Evolutionary conservation across 2,113 vertebrate genomes (phyloP), one percentile per base, ranked within the genome.

Genomic region (Machaerirhynchus nigripectus): DNA sequence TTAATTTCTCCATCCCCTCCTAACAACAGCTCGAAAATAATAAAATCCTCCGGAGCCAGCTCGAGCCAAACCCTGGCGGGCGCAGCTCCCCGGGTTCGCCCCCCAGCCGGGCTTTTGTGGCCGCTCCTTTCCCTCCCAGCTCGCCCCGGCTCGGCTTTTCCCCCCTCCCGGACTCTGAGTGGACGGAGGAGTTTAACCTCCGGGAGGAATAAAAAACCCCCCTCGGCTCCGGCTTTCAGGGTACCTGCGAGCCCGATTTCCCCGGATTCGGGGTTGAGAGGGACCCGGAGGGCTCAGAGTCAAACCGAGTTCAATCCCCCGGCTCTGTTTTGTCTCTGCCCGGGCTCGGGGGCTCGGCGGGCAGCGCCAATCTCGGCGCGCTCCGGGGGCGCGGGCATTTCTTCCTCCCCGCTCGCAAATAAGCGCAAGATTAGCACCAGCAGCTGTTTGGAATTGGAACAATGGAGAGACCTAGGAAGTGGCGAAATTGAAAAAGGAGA

Each of bases 381-480:
- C 96, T 90, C 84, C 96, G 87, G 93, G 93, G 84, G 88, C 94
- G 80, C 44, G 89, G 95, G 83, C 40, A 81, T 96, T 96, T 97
- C 98, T 97, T 94, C 97, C 95, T 92, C 60, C 68, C 74, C 96
- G 96, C 94, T 95, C 96, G 98, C 98, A 98, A 98, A 98, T 93
- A 96, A 55, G 93, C 95, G 84, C 89, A 97, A 98, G 98, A 98
- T 98, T 97, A 98, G 97, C 92, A 89, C 97, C 95, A 80, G 96
- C 97, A 98, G 98, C 97, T 98, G 97, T 96, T 97, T 93, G 90
- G 88, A 90, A 95, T 73, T 57, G 67, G 96, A 97, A 98, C 98
- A 98, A 98, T 98, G 95, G 96, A 59, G 76, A 97, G 97, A 96
- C 97, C 97, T 94, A 96, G 97, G 98, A 98, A 98, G 97, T 96